These are phyloP conservation scores for Menura novaehollandiae DNA, from an alignment of 2,113 vertebrate genomes.

Conservation along the genomic window DNA sequence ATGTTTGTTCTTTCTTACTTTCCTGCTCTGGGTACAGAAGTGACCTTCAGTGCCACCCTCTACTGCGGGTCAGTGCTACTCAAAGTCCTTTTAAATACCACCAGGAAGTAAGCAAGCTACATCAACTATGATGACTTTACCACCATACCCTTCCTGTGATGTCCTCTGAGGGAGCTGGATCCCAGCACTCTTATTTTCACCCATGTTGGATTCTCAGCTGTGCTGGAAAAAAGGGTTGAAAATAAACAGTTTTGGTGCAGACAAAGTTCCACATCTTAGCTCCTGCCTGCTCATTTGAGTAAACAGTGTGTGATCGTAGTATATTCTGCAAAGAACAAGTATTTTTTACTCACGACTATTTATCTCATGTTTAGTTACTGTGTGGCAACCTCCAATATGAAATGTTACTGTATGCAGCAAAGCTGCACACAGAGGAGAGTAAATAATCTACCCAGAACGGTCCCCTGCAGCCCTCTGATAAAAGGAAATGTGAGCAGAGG, in stretches of 20 bases:
- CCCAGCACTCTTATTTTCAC: background rate
- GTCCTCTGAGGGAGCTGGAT: background rate
- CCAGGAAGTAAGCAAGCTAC: background rate
- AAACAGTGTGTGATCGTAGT: background rate
- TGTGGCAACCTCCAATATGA: background rate
- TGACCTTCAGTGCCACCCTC: background rate
- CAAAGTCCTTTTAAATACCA: background rate
- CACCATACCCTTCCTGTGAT: background rate
- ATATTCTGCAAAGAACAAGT: background rate
- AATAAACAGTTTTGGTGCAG: background rate
- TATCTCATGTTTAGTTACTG: conserved; percentile 8
- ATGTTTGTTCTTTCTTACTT: background rate
- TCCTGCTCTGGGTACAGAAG: background rate
- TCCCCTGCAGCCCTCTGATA: background rate
- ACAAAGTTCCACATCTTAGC: background rate
- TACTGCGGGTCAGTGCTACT: background rate
- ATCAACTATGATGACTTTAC: background rate
- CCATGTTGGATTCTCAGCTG: background rate
- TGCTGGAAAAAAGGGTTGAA: background rate
- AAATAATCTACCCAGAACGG: background rate
- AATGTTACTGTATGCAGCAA: background rate
- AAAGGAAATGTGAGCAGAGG: conserved; percentile 13
- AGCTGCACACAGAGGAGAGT: background rate
- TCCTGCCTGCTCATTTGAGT: background rate
- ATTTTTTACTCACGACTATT: background rate